Evolutionary conservation across 2,797 vertebrate species (phyloP).

Genomic region (Danio tinwini): DNA sequence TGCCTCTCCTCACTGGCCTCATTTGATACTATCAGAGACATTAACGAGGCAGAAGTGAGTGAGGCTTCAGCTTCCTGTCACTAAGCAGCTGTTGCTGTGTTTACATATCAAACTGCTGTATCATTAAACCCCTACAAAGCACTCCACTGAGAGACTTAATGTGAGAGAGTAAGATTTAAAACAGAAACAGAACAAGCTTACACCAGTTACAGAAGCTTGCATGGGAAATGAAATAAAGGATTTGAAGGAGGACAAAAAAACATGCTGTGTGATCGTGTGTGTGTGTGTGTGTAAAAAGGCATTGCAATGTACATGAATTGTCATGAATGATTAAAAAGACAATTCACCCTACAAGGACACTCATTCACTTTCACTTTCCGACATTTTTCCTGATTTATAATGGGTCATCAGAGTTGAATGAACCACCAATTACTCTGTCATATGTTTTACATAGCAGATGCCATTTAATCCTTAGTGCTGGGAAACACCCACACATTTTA

Average conservation of each 20-base stretch:
- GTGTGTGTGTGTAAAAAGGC: not conserved
- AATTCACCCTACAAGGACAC: not conserved
- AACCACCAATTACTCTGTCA: no score
- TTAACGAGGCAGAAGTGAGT: constrained; percentile 36
- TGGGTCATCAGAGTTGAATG: no score
- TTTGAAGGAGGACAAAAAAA: constrained; percentile 17
- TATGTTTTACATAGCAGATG: no score
- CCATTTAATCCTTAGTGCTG: no score
- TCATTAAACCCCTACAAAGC: constrained; percentile 39
- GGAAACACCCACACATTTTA: no score
- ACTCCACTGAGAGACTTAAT: constrained; percentile 28
- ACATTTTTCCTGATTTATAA: no score
- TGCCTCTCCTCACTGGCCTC: constrained; percentile 5
- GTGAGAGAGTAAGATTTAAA: constrained; percentile 22
- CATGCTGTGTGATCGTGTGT: not conserved
- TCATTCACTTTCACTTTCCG: no score
- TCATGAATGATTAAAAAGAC: not conserved
- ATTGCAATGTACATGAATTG: not conserved
- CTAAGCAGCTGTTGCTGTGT: constrained; percentile 38
- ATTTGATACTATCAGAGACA: constrained; percentile 21
- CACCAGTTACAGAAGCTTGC: not conserved
- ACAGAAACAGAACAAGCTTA: not conserved
- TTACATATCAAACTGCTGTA: constrained; percentile 42
- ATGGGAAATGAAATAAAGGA: constrained; percentile 41
- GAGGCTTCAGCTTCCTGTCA: constrained; percentile 34